A percentile compares a stretch with the other conserved stretches of the same genome.
These are phyloP conservation scores for Mycetomoellerius zeteki DNA, from an alignment of 1,140 invertebrate genomes.

Conservation along the genomic window DNA sequence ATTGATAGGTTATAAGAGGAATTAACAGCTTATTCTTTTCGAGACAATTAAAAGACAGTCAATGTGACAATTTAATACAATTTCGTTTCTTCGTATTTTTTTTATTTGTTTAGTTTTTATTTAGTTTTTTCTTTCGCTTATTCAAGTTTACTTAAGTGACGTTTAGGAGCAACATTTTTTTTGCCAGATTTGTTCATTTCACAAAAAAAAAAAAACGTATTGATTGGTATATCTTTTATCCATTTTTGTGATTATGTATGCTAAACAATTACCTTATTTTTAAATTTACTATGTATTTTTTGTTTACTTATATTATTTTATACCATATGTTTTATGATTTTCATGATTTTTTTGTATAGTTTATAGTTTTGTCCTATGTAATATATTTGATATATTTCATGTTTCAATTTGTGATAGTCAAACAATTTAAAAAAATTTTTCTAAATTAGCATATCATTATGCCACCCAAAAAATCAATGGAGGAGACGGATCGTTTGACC, in stretches of 20 bases:
- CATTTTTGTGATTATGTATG: too few relatives aligned
- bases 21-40: constrained; percentile 42
- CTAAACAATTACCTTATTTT: too few relatives aligned
- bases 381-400: neutral
- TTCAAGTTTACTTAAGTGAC: neutral
- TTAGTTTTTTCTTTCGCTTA: neutral
- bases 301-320: neutral
- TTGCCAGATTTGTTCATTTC: too few relatives aligned
- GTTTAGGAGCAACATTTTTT: neutral
- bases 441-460: constrained; percentile 84
- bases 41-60: neutral
- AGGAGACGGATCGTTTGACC: constrained; percentile 96
- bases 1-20: constrained; percentile 23
- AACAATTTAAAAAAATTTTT: constrained; percentile 1
- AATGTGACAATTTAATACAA: neutral
- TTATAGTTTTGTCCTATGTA: neutral
- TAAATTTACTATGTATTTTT: neutral
- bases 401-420: neutral
- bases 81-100: neutral
- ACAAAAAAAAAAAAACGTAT: too few relatives aligned
- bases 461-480: constrained; percentile 92
- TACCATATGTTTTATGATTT: neutral
- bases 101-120: neutral
- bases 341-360: neutral
- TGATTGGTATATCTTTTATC: too few relatives aligned